These are phyloP conservation scores for Bugula neritina DNA, from an alignment of 2,888 invertebrate species.

Conservation along the genomic window DNA sequence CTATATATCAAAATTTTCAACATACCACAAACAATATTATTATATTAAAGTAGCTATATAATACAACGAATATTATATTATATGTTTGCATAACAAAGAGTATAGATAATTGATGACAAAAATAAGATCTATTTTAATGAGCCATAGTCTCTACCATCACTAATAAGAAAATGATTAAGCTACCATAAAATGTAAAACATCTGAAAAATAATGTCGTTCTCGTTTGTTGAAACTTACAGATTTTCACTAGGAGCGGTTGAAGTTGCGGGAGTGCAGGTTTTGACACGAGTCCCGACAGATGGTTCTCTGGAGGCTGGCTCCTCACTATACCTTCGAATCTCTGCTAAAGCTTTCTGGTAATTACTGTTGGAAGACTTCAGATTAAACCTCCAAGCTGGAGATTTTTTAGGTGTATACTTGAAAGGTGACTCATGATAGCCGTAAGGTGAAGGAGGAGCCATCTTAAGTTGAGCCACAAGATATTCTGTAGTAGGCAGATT, in stretches of 20 bases:
- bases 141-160: no score
- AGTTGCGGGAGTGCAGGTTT: slow-evolving; percentile 23
- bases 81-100: no score
- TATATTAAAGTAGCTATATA: no score
- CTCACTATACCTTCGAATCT: slow-evolving; percentile 8
- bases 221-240: background rate
- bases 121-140: no score
- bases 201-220: no score
- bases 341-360: slow-evolving; percentile 13
- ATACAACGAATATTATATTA: no score
- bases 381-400: slow-evolving; percentile 9
- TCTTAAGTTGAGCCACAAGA: slow-evolving; percentile 18
- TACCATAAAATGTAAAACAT: no score
- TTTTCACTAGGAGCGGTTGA: slow-evolving; percentile 18
- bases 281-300: background rate
- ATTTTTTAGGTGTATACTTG: slow-evolving; percentile 23
- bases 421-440: slow-evolving; percentile 17
- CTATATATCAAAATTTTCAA: no score
- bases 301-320: background rate
- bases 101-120: no score
- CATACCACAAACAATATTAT: no score
- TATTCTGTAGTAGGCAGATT: slow-evolving; percentile 30
- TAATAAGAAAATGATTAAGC: no score
- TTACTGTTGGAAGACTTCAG: slow-evolving; percentile 26
- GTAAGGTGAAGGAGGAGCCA: slow-evolving; percentile 6